Evolutionary conservation across 2,797 vertebrate genomes (phyloP).

Genomic region (Hylomyscus alleni): DNA sequence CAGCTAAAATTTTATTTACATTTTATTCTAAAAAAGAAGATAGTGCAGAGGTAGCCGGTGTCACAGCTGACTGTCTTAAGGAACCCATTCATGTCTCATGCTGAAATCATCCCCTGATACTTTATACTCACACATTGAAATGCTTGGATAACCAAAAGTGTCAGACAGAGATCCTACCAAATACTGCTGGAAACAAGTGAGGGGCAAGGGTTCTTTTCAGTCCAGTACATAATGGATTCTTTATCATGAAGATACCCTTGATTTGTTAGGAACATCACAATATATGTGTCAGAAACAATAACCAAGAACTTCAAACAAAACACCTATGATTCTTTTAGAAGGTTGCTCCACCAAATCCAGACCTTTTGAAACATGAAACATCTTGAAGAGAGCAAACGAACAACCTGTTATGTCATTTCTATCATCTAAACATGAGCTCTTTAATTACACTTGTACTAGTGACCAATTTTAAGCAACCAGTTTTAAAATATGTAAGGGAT

Average conservation of each 20-base stretch:
- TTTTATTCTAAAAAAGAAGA: background rate
- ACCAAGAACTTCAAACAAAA: background rate
- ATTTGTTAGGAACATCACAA: background rate
- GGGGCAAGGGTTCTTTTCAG: background rate
- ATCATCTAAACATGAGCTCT: background rate
- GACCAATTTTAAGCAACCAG: background rate
- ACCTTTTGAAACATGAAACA: background rate
- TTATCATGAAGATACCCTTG: background rate
- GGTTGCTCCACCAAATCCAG: background rate
- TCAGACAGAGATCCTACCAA: background rate
- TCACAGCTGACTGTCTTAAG: background rate
- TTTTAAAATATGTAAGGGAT: background rate
- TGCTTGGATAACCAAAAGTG: background rate
- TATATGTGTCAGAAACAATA: conserved; percentile 27
- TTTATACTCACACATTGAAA: conserved; percentile 31
- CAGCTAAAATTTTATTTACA: background rate
- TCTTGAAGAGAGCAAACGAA: background rate
- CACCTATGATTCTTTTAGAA: background rate
- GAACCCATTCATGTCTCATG: background rate
- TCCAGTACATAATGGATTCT: background rate
- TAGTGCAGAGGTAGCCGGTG: background rate
- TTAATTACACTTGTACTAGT: background rate
- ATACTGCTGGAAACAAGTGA: background rate
- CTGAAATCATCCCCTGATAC: conserved; percentile 21
- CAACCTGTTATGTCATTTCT: background rate